phyloP scores from a whole-genome alignment of 2,113 vertebrate species.

The Leucoraja erinaceus region DNA sequence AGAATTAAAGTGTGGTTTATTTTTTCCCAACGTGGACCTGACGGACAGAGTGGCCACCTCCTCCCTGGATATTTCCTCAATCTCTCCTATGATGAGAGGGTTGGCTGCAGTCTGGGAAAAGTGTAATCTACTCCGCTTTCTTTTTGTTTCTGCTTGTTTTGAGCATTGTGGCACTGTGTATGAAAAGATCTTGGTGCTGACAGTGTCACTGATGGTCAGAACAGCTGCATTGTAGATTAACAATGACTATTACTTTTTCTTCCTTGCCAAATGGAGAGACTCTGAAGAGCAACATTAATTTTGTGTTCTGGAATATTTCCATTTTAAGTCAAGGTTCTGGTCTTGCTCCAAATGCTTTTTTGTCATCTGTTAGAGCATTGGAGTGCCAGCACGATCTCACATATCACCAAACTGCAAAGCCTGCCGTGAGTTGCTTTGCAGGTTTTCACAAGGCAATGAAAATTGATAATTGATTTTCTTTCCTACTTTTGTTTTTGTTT shows the following conservation, averaged over 20 bases:
- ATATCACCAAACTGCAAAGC: neutral
- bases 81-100: neutral
- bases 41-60: no score
- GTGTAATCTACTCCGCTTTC: neutral
- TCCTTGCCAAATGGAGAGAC: neutral
- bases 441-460: neutral
- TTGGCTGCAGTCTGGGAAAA: neutral
- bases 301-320: neutral
- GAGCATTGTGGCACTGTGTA: neutral
- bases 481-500: neutral
- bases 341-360: neutral
- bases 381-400: neutral
- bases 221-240: neutral
- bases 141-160: neutral
- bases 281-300: neutral
- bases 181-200: neutral
- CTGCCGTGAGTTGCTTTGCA: neutral
- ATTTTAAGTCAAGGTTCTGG: neutral
- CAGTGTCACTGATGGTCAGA: neutral
- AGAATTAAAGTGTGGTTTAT: neutral
- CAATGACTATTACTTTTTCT: neutral
- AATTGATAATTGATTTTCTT: neutral
- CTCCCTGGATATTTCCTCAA: no score
- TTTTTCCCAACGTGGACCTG: no score
- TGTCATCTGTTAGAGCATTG: neutral